Evolutionary conservation across 2,113 vertebrate genomes (phyloP).

Genomic region (Bos indicus): DNA sequence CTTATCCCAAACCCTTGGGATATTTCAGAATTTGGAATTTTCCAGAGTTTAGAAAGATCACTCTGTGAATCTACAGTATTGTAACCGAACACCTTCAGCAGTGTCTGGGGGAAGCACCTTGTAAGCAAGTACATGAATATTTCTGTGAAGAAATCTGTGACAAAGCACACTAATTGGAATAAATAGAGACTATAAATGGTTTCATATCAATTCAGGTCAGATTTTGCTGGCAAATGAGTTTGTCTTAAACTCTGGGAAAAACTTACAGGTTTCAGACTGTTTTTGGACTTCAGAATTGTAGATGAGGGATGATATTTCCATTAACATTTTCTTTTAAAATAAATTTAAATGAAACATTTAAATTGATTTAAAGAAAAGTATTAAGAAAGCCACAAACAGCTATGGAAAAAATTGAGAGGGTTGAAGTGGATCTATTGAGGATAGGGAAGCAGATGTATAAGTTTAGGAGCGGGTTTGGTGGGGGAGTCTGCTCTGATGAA

Average conservation of each 20-base stretch:
- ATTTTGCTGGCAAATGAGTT: neutral
- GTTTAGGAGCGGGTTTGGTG: neutral
- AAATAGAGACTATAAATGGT: constrained; percentile 12
- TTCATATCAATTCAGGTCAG: neutral
- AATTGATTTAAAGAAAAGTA: neutral
- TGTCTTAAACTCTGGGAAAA: neutral
- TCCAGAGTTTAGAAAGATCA: constrained; percentile 24
- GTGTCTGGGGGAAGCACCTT: neutral
- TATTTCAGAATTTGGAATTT: neutral
- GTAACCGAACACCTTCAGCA: neutral
- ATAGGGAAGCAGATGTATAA: neutral
- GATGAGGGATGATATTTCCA: neutral
- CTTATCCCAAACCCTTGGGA: neutral
- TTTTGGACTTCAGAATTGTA: neutral
- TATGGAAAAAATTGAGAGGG: neutral
- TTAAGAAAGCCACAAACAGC: neutral
- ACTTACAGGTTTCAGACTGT: neutral
- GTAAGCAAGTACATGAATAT: neutral
- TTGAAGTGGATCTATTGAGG: neutral
- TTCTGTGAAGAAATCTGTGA: neutral
- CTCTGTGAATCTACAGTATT: neutral
- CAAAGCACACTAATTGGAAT: constrained; percentile 29
- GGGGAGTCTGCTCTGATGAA: neutral
- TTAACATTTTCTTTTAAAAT: neutral
- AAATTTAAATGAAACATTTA: neutral